A percentile compares a stretch with the other conserved stretches of the same genome.
phyloP scores from a whole-genome alignment of 1,140 invertebrate genomes.

The Apis mellifera region DNA sequence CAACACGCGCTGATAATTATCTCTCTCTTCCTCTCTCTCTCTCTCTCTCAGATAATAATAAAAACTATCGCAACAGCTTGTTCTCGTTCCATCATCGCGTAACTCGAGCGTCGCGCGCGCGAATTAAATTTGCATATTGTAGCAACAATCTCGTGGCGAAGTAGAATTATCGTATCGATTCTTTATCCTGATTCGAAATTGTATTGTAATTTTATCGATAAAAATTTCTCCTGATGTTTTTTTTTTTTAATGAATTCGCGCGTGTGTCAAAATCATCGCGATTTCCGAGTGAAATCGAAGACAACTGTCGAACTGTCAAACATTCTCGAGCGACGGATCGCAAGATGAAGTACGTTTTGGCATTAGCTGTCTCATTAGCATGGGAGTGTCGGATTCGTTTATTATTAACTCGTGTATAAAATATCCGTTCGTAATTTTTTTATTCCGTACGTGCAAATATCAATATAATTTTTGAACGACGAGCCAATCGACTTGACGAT shows the following conservation, averaged over 20 bases:
- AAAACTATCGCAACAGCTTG: constrained; percentile 22
- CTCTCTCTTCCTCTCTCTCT: constrained; percentile 32
- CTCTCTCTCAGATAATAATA: neutral
- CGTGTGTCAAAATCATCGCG: neutral
- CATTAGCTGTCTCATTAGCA: constrained; percentile 65
- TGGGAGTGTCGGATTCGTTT: constrained; percentile 24
- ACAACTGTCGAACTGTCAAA: constrained; percentile 45
- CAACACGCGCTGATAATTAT: constrained; percentile 33
- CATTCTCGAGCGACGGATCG: constrained; percentile 62
- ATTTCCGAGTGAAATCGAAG: constrained; percentile 14
- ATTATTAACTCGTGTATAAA: neutral
- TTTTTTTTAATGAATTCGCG: neutral
- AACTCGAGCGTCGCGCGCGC: constrained; percentile 17
- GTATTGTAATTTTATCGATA: neutral
- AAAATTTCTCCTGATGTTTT: neutral
- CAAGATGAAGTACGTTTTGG: constrained; percentile 58
- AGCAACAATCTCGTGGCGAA: constrained; percentile 1
- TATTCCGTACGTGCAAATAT: neutral
- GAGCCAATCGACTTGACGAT: neutral
- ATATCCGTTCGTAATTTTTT: no score
- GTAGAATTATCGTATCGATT: constrained; percentile 10
- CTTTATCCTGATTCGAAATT: no score
- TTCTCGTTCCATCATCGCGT: neutral
- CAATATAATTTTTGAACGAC: neutral
- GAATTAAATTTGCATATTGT: constrained; percentile 32